Evolutionary conservation across 2,888 invertebrate species (phyloP), one percentile per base, ranked within the genome.

Genomic region (Tetanocera ferruginea): DNA sequence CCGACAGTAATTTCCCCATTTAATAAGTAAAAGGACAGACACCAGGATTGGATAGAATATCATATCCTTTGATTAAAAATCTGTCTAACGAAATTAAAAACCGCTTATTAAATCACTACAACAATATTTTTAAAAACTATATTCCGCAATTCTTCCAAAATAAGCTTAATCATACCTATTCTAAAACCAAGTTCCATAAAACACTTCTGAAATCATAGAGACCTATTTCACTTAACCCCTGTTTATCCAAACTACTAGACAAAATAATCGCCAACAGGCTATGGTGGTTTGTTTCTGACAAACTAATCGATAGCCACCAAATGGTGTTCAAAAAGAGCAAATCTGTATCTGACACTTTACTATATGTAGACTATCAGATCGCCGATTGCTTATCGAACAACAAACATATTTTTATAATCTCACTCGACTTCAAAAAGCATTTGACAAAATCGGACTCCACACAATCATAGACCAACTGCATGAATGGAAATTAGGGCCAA

Each of bases 181-280:
- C 64, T 70, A 1, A 82, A 80, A 76, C 80, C 69, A 9, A 51
- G 76, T n/a, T 34, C 64, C 6, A 82, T 8, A 80, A 82, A 69
- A 77, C 78, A 17, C 8, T 8, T 1, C 55, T 74, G 8, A 71
- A 72, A 6, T 83, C 81, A 4, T 80, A 81, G 55, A 76, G 81
- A 1, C 81, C 80, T 1, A 81, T 81, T 14, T 80, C 79, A 9
- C 78, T 80, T 0, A 81, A 82, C 31, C 70, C 78, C 19, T 80
- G 80, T 69, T 31, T 74, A 28, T 49, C 49, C 49, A 49, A 49
- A 49, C 8, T 49, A 9, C 49, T 49, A 9, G 49, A 49, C 14
- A 49, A 49, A 49, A 49, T 49, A 9, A 49, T 49, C 14, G 49
- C 49, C 14, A 49, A 49, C 14, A 49, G 49, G 14, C 49, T 49